Base-by-base conservation (phyloP, 2,113 vertebrate genomes). In the Colinus virginianus region DNA sequence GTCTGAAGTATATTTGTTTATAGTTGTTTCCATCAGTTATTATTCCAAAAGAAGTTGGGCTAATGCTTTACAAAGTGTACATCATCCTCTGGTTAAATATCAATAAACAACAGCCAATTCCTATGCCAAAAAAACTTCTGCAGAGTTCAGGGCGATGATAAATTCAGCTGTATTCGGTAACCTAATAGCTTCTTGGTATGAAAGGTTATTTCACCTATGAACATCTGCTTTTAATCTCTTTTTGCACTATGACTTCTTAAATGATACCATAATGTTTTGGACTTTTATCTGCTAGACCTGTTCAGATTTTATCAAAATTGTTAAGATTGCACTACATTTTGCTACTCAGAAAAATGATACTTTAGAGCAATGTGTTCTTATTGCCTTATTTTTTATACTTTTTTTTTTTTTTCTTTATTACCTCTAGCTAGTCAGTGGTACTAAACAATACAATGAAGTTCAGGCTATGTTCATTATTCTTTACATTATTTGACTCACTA, bases 121-220 rank as follows among this genome's bases (percentile, higher is more conserved):
- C 71, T 38, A 30, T 82, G 30, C 55, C 40, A 75, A 78, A 55
- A 55, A 43, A 14, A 3, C 56, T 85, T 86, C 36, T 92, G 62
- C 51, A 36, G 79, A 66, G 36, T 94, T 95, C 87, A 90, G n/a
- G 92, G 49, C 36, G 83, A 87, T 43, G 71, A 74, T 93, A 90
- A 96, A 95, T 96, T 93, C 83, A 94, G 79, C 94, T 96, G 90
- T 97, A 72, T 88, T 84, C 87, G 71, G 84, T 82, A 96, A 96
- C 72, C 75, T 87, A 90, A 94, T 94, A 93, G 16, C 40, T 92
- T 70, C 61, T 93, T 96, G 48, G 70, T 92, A 76, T 49, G 84
- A 83, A 91, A 78, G 23, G 55, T 76, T 92, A 77, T 91, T 93
- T 96, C 51, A 55, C 61, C 17, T 80, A 56, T 48, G 96, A 95